These are phyloP conservation scores for Athripsodes cinereus DNA, from an alignment of 2,888 invertebrate genomes.

Conservation along the genomic window DNA sequence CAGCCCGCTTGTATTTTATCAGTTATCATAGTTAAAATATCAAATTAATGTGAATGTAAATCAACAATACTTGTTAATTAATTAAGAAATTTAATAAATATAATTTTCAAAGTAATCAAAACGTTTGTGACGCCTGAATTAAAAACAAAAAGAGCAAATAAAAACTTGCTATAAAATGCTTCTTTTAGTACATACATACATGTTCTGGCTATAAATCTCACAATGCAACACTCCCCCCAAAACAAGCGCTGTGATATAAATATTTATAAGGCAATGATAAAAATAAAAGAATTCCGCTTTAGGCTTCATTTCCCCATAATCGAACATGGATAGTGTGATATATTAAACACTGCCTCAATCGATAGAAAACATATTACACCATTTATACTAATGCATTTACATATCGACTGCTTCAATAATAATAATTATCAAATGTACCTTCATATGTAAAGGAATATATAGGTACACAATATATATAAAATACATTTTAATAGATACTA, in stretches of 20 bases:
- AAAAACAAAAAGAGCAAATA: slow-evolving; percentile 15
- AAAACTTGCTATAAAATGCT: slow-evolving; percentile 11
- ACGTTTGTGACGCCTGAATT: background rate
- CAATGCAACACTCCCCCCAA: slow-evolving; percentile 17
- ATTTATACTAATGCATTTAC: background rate
- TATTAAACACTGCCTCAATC: slow-evolving; percentile 16
- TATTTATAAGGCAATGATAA: slow-evolving; percentile 26
- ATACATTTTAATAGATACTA: no score
- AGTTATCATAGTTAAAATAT: no score
- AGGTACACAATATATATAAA: no score
- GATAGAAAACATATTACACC: background rate
- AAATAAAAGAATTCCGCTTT: slow-evolving; percentile 25
- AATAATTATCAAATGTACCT: no score
- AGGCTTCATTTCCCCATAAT: slow-evolving; percentile 26
- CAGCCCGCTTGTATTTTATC: no score
- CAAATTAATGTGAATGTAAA: no score
- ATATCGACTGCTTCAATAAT: no score
- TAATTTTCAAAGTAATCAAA: background rate
- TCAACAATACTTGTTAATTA: no score
- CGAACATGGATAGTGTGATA: slow-evolving; percentile 25
- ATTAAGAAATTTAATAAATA: no score
- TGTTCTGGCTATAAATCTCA: slow-evolving; percentile 16
- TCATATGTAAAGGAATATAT: no score
- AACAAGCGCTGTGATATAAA: slow-evolving; percentile 24
- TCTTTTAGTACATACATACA: slow-evolving; percentile 16